Percentiles rank a stretch among this genome's conserved stretches.
These are phyloP conservation scores for Xiphophorus birchmanni DNA, from an alignment of 2,797 vertebrate genomes.

Conservation along the genomic window DNA sequence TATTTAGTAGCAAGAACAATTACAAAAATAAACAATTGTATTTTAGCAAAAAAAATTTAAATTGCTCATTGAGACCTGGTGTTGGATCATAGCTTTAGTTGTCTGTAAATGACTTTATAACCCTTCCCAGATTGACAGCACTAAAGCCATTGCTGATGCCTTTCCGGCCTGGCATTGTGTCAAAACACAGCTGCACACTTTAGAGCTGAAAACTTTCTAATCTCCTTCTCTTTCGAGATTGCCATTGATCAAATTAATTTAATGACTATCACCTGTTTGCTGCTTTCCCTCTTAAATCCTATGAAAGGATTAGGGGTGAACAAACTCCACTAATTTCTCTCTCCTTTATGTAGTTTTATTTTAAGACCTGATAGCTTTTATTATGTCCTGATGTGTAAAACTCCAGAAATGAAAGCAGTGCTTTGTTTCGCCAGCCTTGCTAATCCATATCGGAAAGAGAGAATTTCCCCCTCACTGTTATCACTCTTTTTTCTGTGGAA, in stretches of 20 bases:
- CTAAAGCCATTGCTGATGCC: neutral
- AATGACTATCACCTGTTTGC: neutral
- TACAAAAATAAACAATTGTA: neutral
- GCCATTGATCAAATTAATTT: neutral
- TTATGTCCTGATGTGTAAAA: neutral
- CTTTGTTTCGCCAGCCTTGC: conserved; percentile 37
- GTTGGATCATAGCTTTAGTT: neutral
- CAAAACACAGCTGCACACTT: neutral
- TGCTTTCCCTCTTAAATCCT: neutral
- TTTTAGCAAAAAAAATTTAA: neutral
- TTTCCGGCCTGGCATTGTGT: neutral
- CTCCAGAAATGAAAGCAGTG: neutral
- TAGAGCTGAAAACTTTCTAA: neutral
- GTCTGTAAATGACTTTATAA: neutral
- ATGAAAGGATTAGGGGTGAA: neutral
- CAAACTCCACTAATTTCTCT: neutral
- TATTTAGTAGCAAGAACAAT: neutral
- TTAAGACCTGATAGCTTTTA: neutral
- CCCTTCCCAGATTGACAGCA: neutral
- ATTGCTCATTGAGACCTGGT: neutral
- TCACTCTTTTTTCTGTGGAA: conserved; percentile 57
- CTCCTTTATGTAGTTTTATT: neutral
- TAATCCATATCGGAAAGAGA: conserved; percentile 59
- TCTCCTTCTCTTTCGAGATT: neutral
- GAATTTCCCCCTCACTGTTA: conserved; percentile 39